Conservation (phyloP, 2,113 vertebrate species). For the Marmota monax region DNA sequence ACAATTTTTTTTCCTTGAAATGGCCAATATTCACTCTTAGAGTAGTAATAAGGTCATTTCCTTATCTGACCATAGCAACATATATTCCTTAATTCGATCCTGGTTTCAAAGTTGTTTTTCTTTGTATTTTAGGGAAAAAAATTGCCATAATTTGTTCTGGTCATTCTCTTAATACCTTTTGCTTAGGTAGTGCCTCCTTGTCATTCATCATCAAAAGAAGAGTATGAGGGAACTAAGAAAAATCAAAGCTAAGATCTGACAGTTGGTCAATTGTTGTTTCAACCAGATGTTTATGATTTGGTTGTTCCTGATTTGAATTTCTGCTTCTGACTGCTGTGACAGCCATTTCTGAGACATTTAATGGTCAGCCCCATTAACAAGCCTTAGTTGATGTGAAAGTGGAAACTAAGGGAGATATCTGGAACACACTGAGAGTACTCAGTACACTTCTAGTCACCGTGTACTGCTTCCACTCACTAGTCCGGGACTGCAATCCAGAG, state of each 20-base stretch:
- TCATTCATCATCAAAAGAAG: background rate
- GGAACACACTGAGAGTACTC: background rate
- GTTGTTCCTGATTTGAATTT: background rate
- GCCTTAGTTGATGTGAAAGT: background rate
- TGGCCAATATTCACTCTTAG: background rate
- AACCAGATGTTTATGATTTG: background rate
- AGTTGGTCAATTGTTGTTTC: conserved; percentile 28
- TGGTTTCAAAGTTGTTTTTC: background rate
- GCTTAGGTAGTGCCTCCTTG: background rate
- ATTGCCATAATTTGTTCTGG: background rate
- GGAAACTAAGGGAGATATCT: background rate
- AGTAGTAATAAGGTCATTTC: background rate
- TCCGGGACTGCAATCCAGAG: background rate
- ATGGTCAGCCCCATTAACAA: background rate
- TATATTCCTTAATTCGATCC: background rate
- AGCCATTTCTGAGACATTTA: background rate
- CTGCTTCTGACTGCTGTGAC: background rate
- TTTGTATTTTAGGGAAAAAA: background rate
- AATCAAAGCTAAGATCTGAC: background rate
- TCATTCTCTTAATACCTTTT: background rate
- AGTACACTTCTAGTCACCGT: background rate
- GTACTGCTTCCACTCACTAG: background rate
- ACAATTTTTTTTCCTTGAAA: background rate
- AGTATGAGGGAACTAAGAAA: background rate
- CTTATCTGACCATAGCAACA: background rate